Evolutionary conservation across 2,888 invertebrate species (phyloP).

Genomic region (Azorinus chamasolen): DNA sequence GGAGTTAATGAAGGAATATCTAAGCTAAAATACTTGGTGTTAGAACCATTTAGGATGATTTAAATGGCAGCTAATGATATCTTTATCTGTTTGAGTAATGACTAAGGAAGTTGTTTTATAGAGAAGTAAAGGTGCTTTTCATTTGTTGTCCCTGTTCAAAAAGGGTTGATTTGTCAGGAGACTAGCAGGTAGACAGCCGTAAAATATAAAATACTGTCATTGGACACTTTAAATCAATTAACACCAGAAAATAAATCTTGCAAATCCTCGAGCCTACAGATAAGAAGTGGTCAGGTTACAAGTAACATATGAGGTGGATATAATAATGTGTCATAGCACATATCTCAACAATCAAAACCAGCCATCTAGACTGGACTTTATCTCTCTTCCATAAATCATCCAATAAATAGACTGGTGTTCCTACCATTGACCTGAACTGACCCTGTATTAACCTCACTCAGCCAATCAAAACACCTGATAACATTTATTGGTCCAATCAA

Average conservation of each 20-base stretch:
- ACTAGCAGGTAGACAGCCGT: too few species aligned
- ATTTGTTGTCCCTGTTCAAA: too few species aligned
- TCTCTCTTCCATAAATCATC: constrained; percentile 60
- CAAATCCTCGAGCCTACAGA: constrained; percentile 2
- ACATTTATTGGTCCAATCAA: constrained; percentile 50
- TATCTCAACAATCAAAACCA: constrained; percentile 30
- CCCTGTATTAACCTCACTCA: constrained; percentile 51
- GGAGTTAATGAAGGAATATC: too few species aligned
- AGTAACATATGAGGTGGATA: constrained; percentile 53
- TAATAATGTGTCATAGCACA: constrained; percentile 42
- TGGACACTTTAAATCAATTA: constrained; percentile 24
- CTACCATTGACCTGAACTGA: constrained; percentile 51
- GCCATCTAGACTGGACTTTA: constrained; percentile 62
- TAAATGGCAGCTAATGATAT: too few species aligned
- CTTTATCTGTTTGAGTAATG: too few species aligned
- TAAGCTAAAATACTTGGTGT: too few species aligned
- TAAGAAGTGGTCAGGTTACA: constrained; percentile 43
- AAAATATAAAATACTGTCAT: background rate
- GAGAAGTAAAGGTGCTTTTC: too few species aligned
- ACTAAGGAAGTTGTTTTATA: too few species aligned
- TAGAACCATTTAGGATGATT: too few species aligned
- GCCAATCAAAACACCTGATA: constrained; percentile 55
- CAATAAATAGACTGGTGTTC: constrained; percentile 45
- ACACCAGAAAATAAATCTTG: constrained; percentile 6
- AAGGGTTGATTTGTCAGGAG: too few species aligned